These are phyloP conservation scores for Garra rufa DNA, from an alignment of 2,113 vertebrate genomes.

Conservation along the genomic window DNA sequence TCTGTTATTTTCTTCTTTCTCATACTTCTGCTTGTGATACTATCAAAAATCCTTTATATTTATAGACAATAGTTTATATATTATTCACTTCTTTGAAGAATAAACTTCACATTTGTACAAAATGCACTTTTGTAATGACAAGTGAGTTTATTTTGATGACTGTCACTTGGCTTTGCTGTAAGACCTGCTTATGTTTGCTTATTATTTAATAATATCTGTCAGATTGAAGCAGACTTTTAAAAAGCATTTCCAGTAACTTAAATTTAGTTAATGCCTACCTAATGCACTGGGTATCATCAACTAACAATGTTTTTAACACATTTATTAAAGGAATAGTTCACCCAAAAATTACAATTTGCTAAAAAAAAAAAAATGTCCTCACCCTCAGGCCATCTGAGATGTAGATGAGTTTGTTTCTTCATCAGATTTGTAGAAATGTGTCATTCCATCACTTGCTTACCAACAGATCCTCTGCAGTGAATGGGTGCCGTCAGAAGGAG, in stretches of 20 bases:
- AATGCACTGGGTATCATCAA: not conserved
- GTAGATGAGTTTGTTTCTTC: too few relatives aligned
- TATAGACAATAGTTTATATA: constrained; percentile 93
- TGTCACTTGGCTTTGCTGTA: not conserved
- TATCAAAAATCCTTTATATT: constrained; percentile 94
- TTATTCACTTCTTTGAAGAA: constrained; percentile 88
- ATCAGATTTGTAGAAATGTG: too few relatives aligned
- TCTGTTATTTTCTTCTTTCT: constrained; percentile 67
- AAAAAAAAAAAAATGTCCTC: too few relatives aligned
- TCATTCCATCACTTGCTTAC: not conserved
- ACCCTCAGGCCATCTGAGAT: too few relatives aligned
- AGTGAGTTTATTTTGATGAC: not conserved
- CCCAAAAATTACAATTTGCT: not conserved
- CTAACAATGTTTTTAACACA: not conserved
- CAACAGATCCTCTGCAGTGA: not conserved
- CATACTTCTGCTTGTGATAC: constrained; percentile 88
- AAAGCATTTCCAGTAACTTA: not conserved
- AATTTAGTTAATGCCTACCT: not conserved
- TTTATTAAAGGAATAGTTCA: not conserved
- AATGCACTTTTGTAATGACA: constrained; percentile 50
- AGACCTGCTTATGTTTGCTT: not conserved
- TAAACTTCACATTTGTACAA: constrained; percentile 88
- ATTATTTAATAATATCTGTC: not conserved
- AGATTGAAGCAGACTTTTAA: not conserved
- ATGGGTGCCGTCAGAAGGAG: not conserved